phyloP scores from a whole-genome alignment of 2,888 invertebrate genomes.

The Eupeodes latifasciatus region DNA sequence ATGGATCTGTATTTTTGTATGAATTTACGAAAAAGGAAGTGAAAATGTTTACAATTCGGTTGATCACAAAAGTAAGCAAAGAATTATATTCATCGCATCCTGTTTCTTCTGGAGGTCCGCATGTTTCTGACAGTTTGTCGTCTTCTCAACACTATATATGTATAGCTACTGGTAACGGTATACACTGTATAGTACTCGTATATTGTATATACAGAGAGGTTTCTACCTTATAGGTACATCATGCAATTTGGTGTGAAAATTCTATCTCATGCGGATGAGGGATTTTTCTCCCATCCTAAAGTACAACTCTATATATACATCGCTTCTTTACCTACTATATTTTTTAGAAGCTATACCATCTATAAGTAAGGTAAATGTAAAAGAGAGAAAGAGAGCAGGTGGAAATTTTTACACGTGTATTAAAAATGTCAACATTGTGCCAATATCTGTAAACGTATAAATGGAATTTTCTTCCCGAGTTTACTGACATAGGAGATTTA shows the following conservation, averaged over 20 bases:
- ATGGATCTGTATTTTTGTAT: background rate
- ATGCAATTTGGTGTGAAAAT: conserved; percentile 68
- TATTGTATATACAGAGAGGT: too few species aligned
- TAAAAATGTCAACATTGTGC: conserved; percentile 67
- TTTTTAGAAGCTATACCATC: background rate
- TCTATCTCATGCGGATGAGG: conserved; percentile 55
- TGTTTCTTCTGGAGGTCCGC: background rate
- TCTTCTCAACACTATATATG: conserved; percentile 3
- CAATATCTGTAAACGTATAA: conserved; percentile 57
- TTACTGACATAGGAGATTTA: conserved; percentile 45
- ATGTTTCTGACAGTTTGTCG: conserved; percentile 40
- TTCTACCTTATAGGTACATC: background rate
- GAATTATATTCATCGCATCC: conserved; percentile 41
- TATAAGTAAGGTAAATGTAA: background rate
- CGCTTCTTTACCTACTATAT: background rate
- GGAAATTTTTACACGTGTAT: conserved; percentile 66
- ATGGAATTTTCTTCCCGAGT: conserved; percentile 58
- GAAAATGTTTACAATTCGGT: conserved; percentile 61
- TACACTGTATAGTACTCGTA: background rate
- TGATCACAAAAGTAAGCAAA: conserved; percentile 65
- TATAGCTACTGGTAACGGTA: background rate
- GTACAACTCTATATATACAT: background rate
- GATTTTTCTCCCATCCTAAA: background rate
- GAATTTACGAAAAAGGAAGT: conserved; percentile 18
- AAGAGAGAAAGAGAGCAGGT: conserved; percentile 32